phyloP scores from a whole-genome alignment of 2,797 vertebrate species.

The Hozukius guyotensis region DNA sequence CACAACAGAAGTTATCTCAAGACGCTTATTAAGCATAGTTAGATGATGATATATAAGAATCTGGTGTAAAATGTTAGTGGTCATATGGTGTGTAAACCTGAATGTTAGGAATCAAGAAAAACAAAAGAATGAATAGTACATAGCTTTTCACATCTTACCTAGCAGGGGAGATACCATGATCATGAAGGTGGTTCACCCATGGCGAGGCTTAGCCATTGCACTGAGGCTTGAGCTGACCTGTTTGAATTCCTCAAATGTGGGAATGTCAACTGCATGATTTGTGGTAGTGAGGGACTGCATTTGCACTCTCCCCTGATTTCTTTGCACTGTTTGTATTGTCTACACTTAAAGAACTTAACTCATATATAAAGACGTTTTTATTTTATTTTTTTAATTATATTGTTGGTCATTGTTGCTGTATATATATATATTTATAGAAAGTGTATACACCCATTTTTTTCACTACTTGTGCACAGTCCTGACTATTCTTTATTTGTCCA shows the following conservation, averaged over 20 bases:
- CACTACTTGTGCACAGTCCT: too few relatives aligned
- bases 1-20: too few relatives aligned
- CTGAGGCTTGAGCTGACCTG: constrained; percentile 38
- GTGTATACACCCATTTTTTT: too few relatives aligned
- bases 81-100: neutral
- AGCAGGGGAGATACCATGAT: constrained; percentile 42
- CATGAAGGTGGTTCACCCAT: constrained; percentile 39
- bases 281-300: constrained; percentile 52
- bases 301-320: constrained; percentile 22
- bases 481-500: too few relatives aligned
- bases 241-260: constrained; percentile 51
- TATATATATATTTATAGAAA: too few relatives aligned
- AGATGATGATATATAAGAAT: neutral
- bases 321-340: too few relatives aligned
- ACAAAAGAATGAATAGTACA: neutral
- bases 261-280: constrained; percentile 56
- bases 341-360: too few relatives aligned
- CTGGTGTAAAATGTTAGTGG: neutral
- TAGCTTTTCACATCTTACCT: neutral
- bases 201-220: constrained; percentile 33
- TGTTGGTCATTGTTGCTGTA: too few relatives aligned
- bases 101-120: neutral
- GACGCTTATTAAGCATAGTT: neutral
- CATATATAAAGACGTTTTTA: too few relatives aligned
- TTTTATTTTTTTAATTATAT: fast-evolving